Evolutionary conservation across 2,113 vertebrate species (phyloP), one percentile per base, ranked within the genome.

Genomic region (Rutilus rutilus): DNA sequence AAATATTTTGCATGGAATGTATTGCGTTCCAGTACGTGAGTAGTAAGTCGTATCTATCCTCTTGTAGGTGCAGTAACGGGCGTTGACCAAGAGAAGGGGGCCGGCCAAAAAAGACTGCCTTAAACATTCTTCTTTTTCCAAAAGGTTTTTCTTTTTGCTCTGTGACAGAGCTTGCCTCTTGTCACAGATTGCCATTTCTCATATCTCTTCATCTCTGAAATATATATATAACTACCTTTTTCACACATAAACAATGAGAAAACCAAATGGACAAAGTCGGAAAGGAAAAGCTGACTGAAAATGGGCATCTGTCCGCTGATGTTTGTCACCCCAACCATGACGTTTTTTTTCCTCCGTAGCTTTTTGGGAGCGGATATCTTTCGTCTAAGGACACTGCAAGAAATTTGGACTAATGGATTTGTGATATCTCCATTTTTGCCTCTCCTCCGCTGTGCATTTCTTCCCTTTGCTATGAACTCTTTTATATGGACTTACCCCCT

Each of bases 1-100:
- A 90, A 89, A 88, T 87, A 88, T 92, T 93, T 93, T 94, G 94
- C 94, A 94, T 94, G 94, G 93, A 90, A 90, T 94, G 93, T 93
- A 78, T 89, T 93, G 84, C 91, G 90, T 90, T 93, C 91, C 92
- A 91, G 91, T 90, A 62, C 91, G 86, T 94, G 92, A 94, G 92
- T 92, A 93, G 94, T 95, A 95, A 95, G 95, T 93, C 92, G 92
- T 94, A 90, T 95, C 91, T 94, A 92, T 95, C 94, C 93, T 94
- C 92, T 92, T 91, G 90, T 95, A 95, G 95, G 95, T 95, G 95
- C 90, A 92, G 93, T 92, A 87, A 89, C 93, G 90, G 91, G 91
- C 90, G 88, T 90, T 92, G 90, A 91, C 89, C 92, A 81, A 90
- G 92, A 93, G 93, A 93, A 91, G 89, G 90, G 89, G 90, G 89